Conservation (phyloP, 2,797 vertebrate genomes). For the Pogonophryne albipinna region DNA sequence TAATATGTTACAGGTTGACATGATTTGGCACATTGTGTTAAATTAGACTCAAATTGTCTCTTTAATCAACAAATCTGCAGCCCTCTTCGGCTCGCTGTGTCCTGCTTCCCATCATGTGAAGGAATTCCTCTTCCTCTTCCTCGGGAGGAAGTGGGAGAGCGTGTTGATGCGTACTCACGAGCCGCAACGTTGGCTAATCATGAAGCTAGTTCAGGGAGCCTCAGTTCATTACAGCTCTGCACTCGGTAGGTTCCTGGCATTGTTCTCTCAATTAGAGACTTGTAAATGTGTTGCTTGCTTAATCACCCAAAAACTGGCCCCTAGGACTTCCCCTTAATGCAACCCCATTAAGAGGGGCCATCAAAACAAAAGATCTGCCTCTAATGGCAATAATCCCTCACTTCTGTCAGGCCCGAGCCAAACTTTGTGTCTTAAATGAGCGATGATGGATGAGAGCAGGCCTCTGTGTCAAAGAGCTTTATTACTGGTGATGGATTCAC, state of each 20-base stretch:
- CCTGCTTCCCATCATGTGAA: constrained; percentile 9
- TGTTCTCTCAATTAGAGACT: constrained; percentile 85
- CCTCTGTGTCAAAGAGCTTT: constrained; percentile 73
- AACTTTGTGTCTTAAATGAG: constrained; percentile 82
- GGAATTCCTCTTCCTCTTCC: constrained; percentile 28
- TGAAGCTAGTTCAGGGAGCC: constrained; percentile 69
- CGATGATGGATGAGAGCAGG: constrained; percentile 78
- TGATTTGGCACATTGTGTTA: constrained; percentile 3
- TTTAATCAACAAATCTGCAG: neutral
- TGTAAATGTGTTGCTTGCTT: constrained; percentile 88
- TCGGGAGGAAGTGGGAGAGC: constrained; percentile 20
- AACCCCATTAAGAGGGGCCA: constrained; percentile 85
- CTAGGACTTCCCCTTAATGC: constrained; percentile 81
- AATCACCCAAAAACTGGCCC: constrained; percentile 86
- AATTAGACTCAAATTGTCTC: constrained; percentile 6
- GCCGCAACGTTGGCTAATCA: constrained; percentile 64
- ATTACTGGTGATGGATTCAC: constrained; percentile 71
- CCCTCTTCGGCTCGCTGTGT: no score
- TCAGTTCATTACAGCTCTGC: constrained; percentile 78
- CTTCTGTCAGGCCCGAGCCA: constrained; percentile 75
- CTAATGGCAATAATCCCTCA: constrained; percentile 84
- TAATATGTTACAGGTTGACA: neutral
- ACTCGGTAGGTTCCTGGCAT: constrained; percentile 78
- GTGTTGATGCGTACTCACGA: constrained; percentile 34
- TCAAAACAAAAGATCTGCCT: constrained; percentile 86